Percentiles rank a stretch among this genome's conserved stretches.
Evolutionary conservation across 2,797 vertebrate genomes (phyloP).

Genomic region (Martes flavigula): DNA sequence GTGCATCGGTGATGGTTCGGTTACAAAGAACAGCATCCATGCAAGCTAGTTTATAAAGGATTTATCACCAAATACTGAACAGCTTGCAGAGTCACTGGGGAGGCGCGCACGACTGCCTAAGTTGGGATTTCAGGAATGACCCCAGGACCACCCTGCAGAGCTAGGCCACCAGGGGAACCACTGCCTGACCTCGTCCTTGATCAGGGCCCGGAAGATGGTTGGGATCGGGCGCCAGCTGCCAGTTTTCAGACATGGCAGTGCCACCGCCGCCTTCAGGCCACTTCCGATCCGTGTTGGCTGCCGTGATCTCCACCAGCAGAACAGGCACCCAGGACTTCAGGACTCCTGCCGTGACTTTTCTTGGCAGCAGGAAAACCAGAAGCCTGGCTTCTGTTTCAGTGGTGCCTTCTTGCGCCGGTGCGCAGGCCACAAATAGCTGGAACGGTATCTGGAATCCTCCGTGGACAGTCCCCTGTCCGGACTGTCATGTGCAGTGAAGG

Average conservation of each 20-base stretch:
- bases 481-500: no score
- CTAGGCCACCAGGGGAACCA: neutral
- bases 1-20: accelerated
- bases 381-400: neutral
- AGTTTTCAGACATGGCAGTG: neutral
- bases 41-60: neutral
- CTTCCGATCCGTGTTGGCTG: no score
- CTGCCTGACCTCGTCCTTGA: accelerated
- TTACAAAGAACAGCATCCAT: neutral
- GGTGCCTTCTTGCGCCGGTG: neutral
- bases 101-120: neutral
- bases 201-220: no score
- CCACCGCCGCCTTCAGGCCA: neutral
- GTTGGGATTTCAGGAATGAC: neutral
- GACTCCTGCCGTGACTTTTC: neutral
- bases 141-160: neutral
- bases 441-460: neutral
- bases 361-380: neutral
- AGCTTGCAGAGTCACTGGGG: neutral
- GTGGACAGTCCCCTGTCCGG: neutral
- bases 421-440: neutral
- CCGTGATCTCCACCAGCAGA: neutral
- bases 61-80: neutral
- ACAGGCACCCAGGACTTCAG: neutral
- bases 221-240: neutral